phyloP scores from a whole-genome alignment of 2,113 vertebrate genomes.

The Cervus canadensis region DNA sequence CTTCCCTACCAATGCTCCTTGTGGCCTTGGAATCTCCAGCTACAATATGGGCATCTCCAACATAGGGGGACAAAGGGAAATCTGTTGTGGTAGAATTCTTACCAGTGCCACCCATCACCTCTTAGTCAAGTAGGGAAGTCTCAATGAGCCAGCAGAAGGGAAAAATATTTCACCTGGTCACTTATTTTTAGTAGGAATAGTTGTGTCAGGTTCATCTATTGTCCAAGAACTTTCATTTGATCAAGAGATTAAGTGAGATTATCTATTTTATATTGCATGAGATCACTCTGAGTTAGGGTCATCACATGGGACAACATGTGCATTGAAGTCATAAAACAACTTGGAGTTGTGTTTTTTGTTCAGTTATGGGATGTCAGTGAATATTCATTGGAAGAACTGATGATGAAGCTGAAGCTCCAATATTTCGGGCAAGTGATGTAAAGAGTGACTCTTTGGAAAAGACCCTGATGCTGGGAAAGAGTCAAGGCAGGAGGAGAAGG shows the following conservation, averaged over 20 bases:
- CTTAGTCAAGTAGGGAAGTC: not conserved
- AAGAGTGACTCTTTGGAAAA: not conserved
- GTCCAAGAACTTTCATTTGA: not conserved
- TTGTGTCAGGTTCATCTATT: not conserved
- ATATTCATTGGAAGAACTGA: not conserved
- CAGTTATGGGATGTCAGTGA: not conserved
- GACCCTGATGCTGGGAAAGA: not conserved
- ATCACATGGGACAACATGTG: not conserved
- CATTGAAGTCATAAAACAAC: not conserved
- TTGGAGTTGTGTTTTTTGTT: not conserved
- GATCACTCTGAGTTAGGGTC: not conserved
- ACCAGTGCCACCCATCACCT: rapidly evolving
- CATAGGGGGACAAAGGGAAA: not conserved
- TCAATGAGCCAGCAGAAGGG: not conserved
- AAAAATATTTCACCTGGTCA: not conserved
- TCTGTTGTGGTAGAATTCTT: not conserved
- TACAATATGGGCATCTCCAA: not conserved
- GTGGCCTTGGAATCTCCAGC: too few relatives aligned
- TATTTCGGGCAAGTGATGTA: rapidly evolving
- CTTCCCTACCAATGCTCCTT: not conserved
- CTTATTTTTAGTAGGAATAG: not conserved
- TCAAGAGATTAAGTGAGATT: not conserved
- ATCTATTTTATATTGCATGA: not conserved
- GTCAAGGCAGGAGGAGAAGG: not conserved
- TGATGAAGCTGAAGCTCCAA: not conserved